Percentiles rank a stretch among this genome's conserved stretches.
phyloP scores from a whole-genome alignment of 1,140 invertebrate species.

The Orchestia grillus region DNA sequence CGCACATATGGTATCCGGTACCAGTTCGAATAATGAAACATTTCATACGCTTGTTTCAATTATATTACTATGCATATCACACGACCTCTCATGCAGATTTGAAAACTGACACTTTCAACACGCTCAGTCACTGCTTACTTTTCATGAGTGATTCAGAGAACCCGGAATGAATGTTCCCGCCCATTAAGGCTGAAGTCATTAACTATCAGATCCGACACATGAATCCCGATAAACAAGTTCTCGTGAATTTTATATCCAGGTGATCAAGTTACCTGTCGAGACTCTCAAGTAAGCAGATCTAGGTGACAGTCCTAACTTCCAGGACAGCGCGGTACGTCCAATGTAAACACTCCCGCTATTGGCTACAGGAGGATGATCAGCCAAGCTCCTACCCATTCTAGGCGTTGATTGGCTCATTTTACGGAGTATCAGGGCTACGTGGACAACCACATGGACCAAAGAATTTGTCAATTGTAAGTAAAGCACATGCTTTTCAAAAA shows the following conservation, averaged over 20 bases:
- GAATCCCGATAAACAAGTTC: not conserved
- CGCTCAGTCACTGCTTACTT: not conserved
- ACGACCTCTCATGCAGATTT: no score
- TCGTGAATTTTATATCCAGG: not conserved
- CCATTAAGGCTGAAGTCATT: not conserved
- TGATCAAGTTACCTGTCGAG: constrained; percentile 33
- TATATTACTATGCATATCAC: no score
- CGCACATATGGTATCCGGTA: no score
- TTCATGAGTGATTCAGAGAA: not conserved
- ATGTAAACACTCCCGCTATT: constrained; percentile 49
- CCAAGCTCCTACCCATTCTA: constrained; percentile 52
- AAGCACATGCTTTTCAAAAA: not conserved
- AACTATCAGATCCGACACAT: not conserved
- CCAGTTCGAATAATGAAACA: no score
- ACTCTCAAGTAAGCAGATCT: constrained; percentile 10
- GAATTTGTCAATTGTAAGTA: not conserved
- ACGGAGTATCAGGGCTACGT: constrained; percentile 26
- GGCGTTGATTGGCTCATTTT: constrained; percentile 48
- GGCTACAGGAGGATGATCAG: not conserved
- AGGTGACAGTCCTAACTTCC: not conserved
- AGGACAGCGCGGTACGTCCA: not conserved
- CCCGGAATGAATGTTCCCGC: not conserved
- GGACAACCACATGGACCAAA: constrained; percentile 20
- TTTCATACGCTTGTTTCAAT: no score
- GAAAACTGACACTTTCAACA: not conserved